Evolutionary conservation across 2,113 vertebrate genomes (phyloP).

Genomic region (Trochalopteron elliotii): DNA sequence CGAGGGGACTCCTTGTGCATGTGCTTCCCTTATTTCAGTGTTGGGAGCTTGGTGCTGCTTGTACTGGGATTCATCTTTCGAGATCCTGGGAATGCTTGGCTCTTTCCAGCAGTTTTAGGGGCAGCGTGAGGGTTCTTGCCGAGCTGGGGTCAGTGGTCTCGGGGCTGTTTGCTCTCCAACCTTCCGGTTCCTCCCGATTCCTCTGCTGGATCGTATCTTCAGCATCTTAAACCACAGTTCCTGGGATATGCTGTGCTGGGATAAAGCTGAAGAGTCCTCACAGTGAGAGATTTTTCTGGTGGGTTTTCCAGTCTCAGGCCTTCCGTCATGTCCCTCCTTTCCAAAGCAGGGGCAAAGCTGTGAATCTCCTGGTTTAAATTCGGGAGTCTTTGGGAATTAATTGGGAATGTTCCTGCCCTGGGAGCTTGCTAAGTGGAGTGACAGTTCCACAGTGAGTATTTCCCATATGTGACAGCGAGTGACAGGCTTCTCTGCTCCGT

Average conservation of each 20-base stretch:
- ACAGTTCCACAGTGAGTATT: background rate
- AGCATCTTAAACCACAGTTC: background rate
- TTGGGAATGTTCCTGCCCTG: background rate
- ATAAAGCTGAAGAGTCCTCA: background rate
- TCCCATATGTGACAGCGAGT: background rate
- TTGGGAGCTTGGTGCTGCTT: background rate
- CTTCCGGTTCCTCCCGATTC: background rate
- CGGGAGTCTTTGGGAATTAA: background rate
- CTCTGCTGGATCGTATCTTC: background rate
- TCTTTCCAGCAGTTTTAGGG: background rate
- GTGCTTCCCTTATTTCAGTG: background rate
- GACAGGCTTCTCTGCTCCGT: background rate
- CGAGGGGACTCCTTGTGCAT: background rate
- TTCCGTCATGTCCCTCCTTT: background rate
- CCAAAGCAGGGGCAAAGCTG: background rate
- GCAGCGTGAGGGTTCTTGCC: background rate
- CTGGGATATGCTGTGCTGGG: background rate
- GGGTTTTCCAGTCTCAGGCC: background rate
- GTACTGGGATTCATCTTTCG: background rate
- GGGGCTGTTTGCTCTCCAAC: background rate
- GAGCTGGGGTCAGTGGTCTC: background rate
- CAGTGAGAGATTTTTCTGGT: background rate
- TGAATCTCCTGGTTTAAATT: background rate
- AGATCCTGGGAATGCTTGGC: background rate
- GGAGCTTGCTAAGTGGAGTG: background rate